Base-by-base conservation (phyloP, 2,888 invertebrate genomes). In the Leistus spinibarbis region DNA sequence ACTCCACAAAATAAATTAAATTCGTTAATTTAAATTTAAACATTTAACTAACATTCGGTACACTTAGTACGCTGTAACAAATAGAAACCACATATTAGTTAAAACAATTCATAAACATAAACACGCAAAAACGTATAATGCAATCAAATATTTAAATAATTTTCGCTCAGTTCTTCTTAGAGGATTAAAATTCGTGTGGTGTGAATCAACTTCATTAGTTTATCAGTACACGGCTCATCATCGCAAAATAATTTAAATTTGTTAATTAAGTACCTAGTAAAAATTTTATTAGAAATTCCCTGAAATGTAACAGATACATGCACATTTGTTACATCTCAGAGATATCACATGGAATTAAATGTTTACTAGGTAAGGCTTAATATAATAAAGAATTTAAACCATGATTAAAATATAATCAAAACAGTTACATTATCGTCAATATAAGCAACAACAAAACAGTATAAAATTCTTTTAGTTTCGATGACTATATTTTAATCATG, bases 21-120 rank as follows among this genome's bases (percentile, higher is more conserved):
- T 73, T 23, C 54, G 19, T 53, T 73, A 73, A 67, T 73, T 73
- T 74, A 74, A 74, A 68, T 68, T 68, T 69, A 63, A 23, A 40
- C 66, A 68, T 64, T 56, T 66, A 62, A 27, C 53, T 40, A 40
- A 40, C 23, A 54, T 9, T 75, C 68, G 68, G 75, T 64, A 75
- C 75, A 56, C 13, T 65, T 69, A 75, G 84, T 86, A 84, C 84
- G 84, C 85, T 85, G 82, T 68, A 85, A 85, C 77, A 81, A 60
- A 79, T 75, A 76, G 66, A 76, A 67, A 67, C 17, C 27, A n/a
- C 54, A 40, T 54, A 66, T 69, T 40, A 66, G 63, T 70, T 19
- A 64, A 9, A 24, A 1, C 19, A 9, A 4, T 64, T 64, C 5
- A n/a, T 24, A 4, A 7, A 40, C 40, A n/a, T 40, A 13, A 13